Evolutionary conservation across 2,113 vertebrate species (phyloP).

Genomic region (Sapayoa aenigma): DNA sequence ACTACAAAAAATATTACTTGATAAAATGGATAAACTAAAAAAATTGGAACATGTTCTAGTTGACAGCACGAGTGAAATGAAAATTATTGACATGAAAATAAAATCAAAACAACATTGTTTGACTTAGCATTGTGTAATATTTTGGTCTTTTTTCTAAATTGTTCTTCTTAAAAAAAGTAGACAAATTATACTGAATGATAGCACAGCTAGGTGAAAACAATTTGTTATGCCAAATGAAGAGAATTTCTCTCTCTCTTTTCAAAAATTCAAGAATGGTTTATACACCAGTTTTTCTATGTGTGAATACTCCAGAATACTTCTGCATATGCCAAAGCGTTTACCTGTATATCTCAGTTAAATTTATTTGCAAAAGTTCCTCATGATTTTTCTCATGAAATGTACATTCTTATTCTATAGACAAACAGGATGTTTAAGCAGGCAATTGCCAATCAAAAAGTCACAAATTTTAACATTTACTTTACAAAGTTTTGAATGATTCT

Average conservation of each 20-base stretch:
- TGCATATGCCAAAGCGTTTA: background rate
- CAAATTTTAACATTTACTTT: background rate
- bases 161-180: background rate
- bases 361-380: background rate
- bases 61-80: background rate
- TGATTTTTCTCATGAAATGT: background rate
- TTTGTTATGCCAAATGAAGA: background rate
- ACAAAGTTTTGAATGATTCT: background rate
- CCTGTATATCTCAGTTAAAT: background rate
- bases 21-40: background rate
- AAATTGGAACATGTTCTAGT: background rate
- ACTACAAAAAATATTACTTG: background rate
- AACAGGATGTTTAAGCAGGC: background rate
- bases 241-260: background rate
- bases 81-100: background rate
- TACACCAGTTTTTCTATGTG: background rate
- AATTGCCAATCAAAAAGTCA: background rate
- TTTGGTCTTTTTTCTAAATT: background rate
- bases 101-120: background rate
- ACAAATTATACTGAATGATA: background rate
- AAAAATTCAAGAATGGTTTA: background rate
- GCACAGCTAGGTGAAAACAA: background rate
- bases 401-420: background rate
- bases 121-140: background rate
- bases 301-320: background rate